Conservation (phyloP, 2,113 vertebrate genomes). For the Centrocercus urophasianus region DNA sequence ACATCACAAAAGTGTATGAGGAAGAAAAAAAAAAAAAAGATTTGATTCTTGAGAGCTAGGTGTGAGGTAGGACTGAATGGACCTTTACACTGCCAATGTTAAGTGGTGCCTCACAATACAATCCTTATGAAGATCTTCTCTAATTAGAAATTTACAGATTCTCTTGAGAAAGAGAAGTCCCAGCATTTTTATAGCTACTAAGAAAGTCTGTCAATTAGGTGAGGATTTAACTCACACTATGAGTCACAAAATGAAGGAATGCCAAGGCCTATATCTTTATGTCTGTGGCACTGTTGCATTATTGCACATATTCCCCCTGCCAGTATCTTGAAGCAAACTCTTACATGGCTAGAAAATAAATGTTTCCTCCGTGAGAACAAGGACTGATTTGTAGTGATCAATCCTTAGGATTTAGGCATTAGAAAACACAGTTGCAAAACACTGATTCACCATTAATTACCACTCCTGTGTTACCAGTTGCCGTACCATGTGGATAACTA, state of each 20-base stretch:
- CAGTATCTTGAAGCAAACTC: neutral
- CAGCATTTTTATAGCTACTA: neutral
- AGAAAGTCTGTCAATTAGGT: neutral
- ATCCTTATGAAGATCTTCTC: neutral
- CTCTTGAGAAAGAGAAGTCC: neutral
- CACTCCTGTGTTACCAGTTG: neutral
- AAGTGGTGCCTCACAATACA: neutral
- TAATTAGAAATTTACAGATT: neutral
- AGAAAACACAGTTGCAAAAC: neutral
- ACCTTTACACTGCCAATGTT: neutral
- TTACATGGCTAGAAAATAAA: neutral
- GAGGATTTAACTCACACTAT: neutral
- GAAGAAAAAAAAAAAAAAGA: neutral
- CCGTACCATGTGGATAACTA: neutral
- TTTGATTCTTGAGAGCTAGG: neutral
- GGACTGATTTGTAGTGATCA: neutral
- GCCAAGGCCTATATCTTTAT: accelerated
- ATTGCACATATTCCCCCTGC: neutral
- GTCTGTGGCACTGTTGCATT: neutral
- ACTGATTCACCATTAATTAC: neutral
- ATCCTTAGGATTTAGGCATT: neutral
- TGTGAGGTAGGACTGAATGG: neutral
- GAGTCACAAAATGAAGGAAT: neutral
- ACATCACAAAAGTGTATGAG: neutral
- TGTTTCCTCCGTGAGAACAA: neutral